Evolutionary conservation across 2,113 vertebrate genomes (phyloP).

Genomic region (Archilochus colubris): DNA sequence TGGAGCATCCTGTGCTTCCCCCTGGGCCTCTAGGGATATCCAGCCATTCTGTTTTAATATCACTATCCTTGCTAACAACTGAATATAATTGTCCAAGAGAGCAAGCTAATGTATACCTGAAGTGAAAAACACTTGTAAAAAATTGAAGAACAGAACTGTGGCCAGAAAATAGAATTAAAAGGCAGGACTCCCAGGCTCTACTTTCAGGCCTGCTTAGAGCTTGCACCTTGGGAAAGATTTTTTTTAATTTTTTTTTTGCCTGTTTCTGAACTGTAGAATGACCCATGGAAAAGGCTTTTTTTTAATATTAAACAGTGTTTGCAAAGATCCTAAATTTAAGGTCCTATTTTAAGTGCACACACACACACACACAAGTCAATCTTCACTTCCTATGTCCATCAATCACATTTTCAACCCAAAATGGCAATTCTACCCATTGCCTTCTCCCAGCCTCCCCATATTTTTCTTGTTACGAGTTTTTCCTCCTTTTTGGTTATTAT

Average conservation of each 20-base stretch:
- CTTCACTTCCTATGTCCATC: neutral
- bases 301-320: neutral
- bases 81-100: neutral
- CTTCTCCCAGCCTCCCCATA: neutral
- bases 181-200: neutral
- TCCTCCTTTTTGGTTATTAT: neutral
- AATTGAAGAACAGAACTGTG: neutral
- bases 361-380: neutral
- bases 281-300: neutral
- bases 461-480: neutral
- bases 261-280: neutral
- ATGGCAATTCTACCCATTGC: neutral
- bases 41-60: slow-evolving; percentile 12
- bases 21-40: neutral
- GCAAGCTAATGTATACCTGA: neutral
- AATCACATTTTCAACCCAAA: neutral
- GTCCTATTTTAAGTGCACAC: neutral
- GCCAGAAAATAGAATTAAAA: neutral
- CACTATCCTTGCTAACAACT: neutral
- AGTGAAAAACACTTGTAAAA: neutral
- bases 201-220: neutral
- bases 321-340: neutral
- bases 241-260: neutral
- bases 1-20: neutral
- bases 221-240: neutral